These are phyloP conservation scores for Lacanobia oleracea DNA, from an alignment of 2,888 invertebrate species.

Conservation along the genomic window DNA sequence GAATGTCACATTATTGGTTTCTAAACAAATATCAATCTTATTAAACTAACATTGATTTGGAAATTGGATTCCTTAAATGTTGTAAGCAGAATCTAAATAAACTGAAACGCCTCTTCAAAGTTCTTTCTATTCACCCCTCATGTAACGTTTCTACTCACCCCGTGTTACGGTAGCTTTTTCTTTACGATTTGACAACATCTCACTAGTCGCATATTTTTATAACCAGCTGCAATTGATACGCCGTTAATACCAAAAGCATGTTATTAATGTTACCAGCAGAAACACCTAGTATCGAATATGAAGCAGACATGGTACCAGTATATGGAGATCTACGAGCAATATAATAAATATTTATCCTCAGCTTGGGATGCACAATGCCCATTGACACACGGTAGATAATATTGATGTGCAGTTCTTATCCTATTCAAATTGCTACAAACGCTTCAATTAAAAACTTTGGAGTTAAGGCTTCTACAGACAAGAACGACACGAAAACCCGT, in stretches of 20 bases:
- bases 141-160: no score
- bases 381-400: constrained; percentile 5
- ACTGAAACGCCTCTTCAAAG: no score
- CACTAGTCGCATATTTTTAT: neutral
- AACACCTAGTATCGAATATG: constrained; percentile 6
- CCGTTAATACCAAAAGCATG: neutral
- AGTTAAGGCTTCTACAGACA: no score
- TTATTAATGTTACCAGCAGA: neutral
- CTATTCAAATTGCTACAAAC: no score
- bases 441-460: no score
- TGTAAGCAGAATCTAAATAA: no score
- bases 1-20: no score
- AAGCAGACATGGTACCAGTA: neutral
- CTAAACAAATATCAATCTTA: no score
- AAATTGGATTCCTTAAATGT: no score
- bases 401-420: neutral
- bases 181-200: neutral
- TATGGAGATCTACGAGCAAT: constrained; percentile 27
- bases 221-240: neutral
- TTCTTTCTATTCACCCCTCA: no score
- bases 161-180: neutral
- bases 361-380: constrained; percentile 7
- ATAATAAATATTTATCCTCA: constrained; percentile 41
- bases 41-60: no score
- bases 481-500: no score